These are phyloP conservation scores for Coelinius sp. DNA, from an alignment of 2,888 invertebrate genomes.

Conservation along the genomic window DNA sequence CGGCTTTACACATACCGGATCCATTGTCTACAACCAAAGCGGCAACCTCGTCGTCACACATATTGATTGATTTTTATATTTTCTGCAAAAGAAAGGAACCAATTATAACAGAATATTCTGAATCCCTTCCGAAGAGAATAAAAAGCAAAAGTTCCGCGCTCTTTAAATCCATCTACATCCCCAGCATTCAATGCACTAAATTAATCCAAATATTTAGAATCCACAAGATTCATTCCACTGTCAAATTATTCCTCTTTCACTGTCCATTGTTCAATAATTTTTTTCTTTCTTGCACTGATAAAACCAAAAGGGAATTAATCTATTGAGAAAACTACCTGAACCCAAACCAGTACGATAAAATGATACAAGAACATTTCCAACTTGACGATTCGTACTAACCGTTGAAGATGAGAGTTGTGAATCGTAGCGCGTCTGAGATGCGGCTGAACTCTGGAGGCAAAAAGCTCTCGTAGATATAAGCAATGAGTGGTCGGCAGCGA, in stretches of 20 bases:
- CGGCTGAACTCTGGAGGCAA: slow-evolving; percentile 65
- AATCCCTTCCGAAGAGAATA: background rate
- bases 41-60: slow-evolving; percentile 97
- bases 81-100: slow-evolving; percentile 50
- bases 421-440: slow-evolving; percentile 63
- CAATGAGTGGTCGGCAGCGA: slow-evolving; percentile 61
- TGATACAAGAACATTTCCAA: background rate
- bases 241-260: background rate
- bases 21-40: slow-evolving; percentile 93
- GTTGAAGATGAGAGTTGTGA: slow-evolving; percentile 62
- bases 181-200: no score
- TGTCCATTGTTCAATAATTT: background rate
- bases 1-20: slow-evolving; percentile 94
- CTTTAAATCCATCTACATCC: background rate
- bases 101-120: background rate
- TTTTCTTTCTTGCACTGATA: background rate
- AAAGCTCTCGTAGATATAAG: slow-evolving; percentile 67
- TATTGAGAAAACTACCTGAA: background rate
- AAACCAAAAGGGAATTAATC: background rate
- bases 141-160: background rate
- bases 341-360: background rate
- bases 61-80: slow-evolving; percentile 73
- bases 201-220: background rate
- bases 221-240: background rate
- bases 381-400: slow-evolving; percentile 57